Evolutionary conservation across 2,113 vertebrate species (phyloP).

Genomic region (Geococcyx californianus): DNA sequence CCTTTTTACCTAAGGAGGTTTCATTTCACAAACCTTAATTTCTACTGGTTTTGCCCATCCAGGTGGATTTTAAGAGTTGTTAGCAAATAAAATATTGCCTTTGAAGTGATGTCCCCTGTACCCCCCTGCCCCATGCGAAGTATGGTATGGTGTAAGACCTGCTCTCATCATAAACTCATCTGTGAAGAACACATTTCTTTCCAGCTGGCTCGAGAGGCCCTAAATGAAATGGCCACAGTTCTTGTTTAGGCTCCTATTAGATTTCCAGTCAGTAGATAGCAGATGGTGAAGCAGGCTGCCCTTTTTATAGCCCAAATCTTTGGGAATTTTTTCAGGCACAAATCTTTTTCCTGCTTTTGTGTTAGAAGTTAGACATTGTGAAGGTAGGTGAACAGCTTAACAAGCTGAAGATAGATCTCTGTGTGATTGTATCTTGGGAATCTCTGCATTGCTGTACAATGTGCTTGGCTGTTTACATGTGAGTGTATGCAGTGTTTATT

Average conservation of each 20-base stretch:
- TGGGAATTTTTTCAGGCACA: slow-evolving; percentile 28
- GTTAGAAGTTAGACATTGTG: neutral
- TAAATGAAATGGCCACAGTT: neutral
- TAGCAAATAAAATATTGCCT: neutral
- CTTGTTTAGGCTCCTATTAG: neutral
- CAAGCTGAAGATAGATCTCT: neutral
- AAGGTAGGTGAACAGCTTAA: neutral
- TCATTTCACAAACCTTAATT: neutral
- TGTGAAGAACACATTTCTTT: neutral
- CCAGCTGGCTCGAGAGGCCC: neutral
- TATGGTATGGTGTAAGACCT: neutral
- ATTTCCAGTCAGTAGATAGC: neutral
- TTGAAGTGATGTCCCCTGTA: neutral
- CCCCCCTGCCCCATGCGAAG: neutral
- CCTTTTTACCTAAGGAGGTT: neutral
- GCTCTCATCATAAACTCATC: neutral
- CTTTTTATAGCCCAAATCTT: neutral
- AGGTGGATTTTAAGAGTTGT: neutral
- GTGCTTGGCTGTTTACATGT: neutral
- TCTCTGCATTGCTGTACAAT: neutral
- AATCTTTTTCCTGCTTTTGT: slow-evolving; percentile 45
- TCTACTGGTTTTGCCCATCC: neutral
- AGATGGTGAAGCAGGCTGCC: neutral
- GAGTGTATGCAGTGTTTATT: neutral
- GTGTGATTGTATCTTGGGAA: neutral